Evolutionary conservation across 2,113 vertebrate genomes (phyloP).

Genomic region (Crotalus tigris): DNA sequence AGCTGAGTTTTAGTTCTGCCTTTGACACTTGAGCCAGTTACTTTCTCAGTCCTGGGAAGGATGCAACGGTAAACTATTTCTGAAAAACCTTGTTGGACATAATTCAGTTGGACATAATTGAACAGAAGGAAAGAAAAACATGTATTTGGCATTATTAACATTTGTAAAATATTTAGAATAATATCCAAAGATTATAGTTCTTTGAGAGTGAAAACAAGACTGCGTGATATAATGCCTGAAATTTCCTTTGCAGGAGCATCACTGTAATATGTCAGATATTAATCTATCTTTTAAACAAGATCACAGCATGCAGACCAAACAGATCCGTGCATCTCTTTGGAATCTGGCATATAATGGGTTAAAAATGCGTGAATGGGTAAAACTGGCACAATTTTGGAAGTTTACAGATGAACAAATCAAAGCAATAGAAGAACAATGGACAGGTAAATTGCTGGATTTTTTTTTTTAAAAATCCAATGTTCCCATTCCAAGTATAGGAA

Average conservation of each 20-base stretch:
- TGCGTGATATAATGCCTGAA: background rate
- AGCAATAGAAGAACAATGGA: slow-evolving; percentile 86
- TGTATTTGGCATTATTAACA: background rate
- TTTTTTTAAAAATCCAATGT: background rate
- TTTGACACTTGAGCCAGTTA: background rate
- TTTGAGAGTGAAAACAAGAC: background rate
- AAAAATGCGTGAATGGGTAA: slow-evolving; percentile 82
- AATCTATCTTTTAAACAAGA: slow-evolving; percentile 86
- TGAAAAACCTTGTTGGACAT: background rate
- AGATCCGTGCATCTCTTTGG: slow-evolving; percentile 78
- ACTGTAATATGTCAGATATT: slow-evolving; percentile 56
- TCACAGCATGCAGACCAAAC: slow-evolving; percentile 79
- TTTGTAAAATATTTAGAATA: background rate
- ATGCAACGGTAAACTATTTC: background rate
- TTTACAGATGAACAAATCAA: slow-evolving; percentile 81
- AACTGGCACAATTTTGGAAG: slow-evolving; percentile 76
- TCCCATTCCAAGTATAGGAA: background rate
- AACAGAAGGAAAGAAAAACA: background rate
- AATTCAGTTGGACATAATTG: background rate
- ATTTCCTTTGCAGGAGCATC: slow-evolving; percentile 72
- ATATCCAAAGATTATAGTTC: background rate
- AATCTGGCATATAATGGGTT: slow-evolving; percentile 78
- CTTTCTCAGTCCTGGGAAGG: background rate
- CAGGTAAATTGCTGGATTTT: slow-evolving; percentile 70
- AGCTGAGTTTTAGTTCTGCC: background rate